Conservation (phyloP, 2,113 vertebrate genomes). For the Callaeas wilsoni region DNA sequence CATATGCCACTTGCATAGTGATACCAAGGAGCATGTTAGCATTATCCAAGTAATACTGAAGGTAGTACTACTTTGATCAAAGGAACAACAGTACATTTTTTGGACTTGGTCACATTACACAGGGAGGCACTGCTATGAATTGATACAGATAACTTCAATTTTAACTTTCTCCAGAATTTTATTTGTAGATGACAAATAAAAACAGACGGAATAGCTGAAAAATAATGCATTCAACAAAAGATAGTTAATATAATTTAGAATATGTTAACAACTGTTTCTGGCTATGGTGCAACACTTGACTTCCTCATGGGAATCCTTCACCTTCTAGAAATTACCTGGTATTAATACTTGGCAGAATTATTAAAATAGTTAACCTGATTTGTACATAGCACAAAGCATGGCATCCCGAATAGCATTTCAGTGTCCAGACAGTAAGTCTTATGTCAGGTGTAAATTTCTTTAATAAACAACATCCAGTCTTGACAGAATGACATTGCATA, state of each 20-base stretch:
- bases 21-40: neutral
- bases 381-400: neutral
- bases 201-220: neutral
- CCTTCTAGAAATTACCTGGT: neutral
- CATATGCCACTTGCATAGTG: neutral
- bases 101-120: neutral
- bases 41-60: neutral
- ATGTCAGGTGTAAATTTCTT: neutral
- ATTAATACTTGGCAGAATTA: neutral
- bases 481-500: neutral
- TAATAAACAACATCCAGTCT: neutral
- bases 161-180: neutral
- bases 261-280: neutral
- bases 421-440: neutral
- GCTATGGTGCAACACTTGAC: neutral
- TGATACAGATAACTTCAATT: neutral
- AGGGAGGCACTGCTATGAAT: neutral
- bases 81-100: neutral
- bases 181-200: neutral
- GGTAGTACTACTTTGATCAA: neutral
- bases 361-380: neutral
- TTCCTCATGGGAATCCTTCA: neutral
- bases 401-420: neutral
- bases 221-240: neutral
- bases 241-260: neutral